Evolutionary conservation across 2,113 vertebrate genomes (phyloP), one percentile per base, ranked within the genome.

Genomic region (Eptesicus fuscus): DNA sequence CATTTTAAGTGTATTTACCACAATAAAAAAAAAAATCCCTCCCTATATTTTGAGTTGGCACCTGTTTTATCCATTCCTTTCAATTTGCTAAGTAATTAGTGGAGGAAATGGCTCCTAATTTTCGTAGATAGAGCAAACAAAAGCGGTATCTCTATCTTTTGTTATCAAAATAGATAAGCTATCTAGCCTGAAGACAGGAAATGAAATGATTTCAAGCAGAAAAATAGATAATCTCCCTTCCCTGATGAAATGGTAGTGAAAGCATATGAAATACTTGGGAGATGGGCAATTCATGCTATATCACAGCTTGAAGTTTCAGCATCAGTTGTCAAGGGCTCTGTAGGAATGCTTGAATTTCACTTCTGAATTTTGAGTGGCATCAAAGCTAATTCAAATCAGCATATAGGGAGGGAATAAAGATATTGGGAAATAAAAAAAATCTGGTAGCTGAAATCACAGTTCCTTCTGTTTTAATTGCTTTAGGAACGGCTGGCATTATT

Each of bases 121-220:
- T 88, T 89, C 42, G n/a, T 63, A 93, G 90, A 18, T 7, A 42
- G 51, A 96, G 70, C 73, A 63, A 74, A 96, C 88, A 94, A 63
- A 91, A 35, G 78, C 9, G 3, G 7, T 83, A 88, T n/a, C 18
- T 44, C 23, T 88, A 96, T 74, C 69, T 97, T 32, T 94, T 97
- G 63, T 73, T 95, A 83, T 90, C 77, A 90, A 95, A 90, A 88
- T 61, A 87, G 44, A 92, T 91, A 2, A 97, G 56, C 91, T 42
- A 59, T 79, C 37, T 71, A 96, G 65, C 4, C 85, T 83, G 80
- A 94, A 96, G 71, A 93, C 35, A 83, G 59, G 65, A 93, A 95
- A 96, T 74, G 71, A 97, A 92, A 97, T 2, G 71, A 97, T 98
- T 98, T 98, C 96, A 97, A 94, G 78, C 88, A 97, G 83, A 96